phyloP scores from a whole-genome alignment of 2,113 vertebrate genomes.

The Nothocercus nigrocapillus region DNA sequence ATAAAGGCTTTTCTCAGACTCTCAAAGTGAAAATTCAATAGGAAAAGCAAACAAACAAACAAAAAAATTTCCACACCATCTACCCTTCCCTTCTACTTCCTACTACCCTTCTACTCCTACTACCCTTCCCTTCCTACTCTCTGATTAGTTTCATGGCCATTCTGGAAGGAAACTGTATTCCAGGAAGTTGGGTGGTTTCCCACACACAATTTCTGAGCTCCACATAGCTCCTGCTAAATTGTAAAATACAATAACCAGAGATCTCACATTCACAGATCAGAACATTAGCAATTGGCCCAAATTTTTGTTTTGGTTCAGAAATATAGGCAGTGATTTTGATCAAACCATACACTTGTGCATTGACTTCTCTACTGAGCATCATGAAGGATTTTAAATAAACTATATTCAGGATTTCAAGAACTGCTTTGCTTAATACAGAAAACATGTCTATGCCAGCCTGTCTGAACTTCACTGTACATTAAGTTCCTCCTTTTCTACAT shows the following conservation, averaged over 20 bases:
- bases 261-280: not conserved
- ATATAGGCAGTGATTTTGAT: not conserved
- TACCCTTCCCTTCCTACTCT: not conserved
- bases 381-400: not conserved
- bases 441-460: not conserved
- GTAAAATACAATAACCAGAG: not conserved
- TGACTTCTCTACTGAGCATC: not conserved
- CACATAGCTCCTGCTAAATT: not conserved
- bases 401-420: not conserved
- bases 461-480: not conserved
- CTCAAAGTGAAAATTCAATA: not conserved
- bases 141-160: not conserved
- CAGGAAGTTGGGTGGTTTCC: not conserved
- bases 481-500: not conserved
- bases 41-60: not conserved
- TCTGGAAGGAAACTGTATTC: not conserved
- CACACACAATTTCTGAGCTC: not conserved
- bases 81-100: not conserved
- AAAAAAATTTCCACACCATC: not conserved
- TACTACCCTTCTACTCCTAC: too few relatives aligned
- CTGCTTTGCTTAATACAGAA: not conserved
- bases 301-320: not conserved
- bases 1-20: not conserved
- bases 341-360: not conserved
- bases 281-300: not conserved